A percentile compares a stretch with the other conserved stretches of the same genome.
These are phyloP conservation scores for Globodera ellingtonae DNA, from an alignment of 1,140 invertebrate species.

Conservation along the genomic window DNA sequence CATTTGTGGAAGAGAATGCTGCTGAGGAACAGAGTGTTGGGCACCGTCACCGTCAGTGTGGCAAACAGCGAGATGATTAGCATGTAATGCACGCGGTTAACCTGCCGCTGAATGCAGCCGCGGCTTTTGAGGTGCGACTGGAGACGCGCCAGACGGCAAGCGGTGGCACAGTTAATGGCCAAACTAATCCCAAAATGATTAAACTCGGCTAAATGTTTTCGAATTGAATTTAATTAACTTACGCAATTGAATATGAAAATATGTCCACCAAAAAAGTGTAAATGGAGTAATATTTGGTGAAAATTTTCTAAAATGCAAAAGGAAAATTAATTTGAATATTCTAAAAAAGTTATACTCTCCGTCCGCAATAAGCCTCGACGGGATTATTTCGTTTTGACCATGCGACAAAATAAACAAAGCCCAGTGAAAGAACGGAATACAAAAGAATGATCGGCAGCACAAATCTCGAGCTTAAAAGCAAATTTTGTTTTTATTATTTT, in stretches of 20 bases:
- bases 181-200: constrained; percentile 5
- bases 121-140: constrained; percentile 35
- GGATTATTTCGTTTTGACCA: constrained; percentile 31
- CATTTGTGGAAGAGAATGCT: constrained; percentile 8
- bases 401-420: constrained; percentile 31
- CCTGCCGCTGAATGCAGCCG: constrained; percentile 34
- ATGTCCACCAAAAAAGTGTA: constrained; percentile 39
- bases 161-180: constrained; percentile 30
- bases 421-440: constrained; percentile 27
- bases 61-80: constrained; percentile 42
- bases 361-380: constrained; percentile 35
- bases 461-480: background rate
- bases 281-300: constrained; percentile 36
- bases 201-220: background rate
- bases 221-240: background rate
- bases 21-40: constrained; percentile 31
- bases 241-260: constrained; percentile 31
- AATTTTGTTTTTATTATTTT: background rate
- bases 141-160: constrained; percentile 20
- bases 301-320: constrained; percentile 15
- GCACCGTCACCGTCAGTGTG: constrained; percentile 36
- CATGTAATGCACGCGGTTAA: constrained; percentile 38
- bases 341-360: constrained; percentile 24
- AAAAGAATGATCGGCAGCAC: constrained; percentile 16
- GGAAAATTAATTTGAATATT: background rate